Base-by-base conservation (phyloP, 1,140 invertebrate species). In the Rhagoletis zephyria region DNA sequence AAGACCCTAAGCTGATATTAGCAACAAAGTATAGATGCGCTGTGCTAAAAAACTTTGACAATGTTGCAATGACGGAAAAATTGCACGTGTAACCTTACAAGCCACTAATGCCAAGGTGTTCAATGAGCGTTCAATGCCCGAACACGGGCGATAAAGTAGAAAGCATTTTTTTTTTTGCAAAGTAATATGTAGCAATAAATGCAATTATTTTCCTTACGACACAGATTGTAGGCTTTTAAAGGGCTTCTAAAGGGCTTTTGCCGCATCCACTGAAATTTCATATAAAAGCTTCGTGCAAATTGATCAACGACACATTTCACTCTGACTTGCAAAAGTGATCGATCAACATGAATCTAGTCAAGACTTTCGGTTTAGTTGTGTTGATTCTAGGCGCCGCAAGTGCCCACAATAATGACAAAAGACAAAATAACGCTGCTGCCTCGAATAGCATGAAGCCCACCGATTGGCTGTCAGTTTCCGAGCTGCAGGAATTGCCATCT, bases 401-500 rank as follows among this genome's bases (percentile, higher is more conserved):
- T 48, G 85, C 87, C 85, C 85, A 85, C 2, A 60, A 64, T 3
- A 5, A n/a, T 63, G 6, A 2, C 10, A 61, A 88, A 59, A 64
- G 88, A 87, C 19, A 64, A 42, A 30, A 88, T 59, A 10, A 40
- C 14, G 81, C 85, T 0, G 19, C 74, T 4, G 16, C 51, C 19
- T 77, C 4, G 61, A 85, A 59, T n/a, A 86, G 59, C 85, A 86
- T 92, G 88, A 92, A 90, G 87, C 90, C 91, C 19, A 88, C 88
- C n/a, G 85, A 90, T 74, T 92, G 91, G 91, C 60, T 92, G 0
- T 91, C 59, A 14, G 56, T 85, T 7, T 88, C 74, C 40, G 90
- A 92, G n/a, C 56, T 92, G 89, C 89, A 91, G 86, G 89, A 63
- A 3, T 40, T 90, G 89, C 91, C 91, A 30, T 90, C 91, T 6